Conservation (phyloP, 2,797 vertebrate species). For the Oceanodroma leucorhoa region DNA sequence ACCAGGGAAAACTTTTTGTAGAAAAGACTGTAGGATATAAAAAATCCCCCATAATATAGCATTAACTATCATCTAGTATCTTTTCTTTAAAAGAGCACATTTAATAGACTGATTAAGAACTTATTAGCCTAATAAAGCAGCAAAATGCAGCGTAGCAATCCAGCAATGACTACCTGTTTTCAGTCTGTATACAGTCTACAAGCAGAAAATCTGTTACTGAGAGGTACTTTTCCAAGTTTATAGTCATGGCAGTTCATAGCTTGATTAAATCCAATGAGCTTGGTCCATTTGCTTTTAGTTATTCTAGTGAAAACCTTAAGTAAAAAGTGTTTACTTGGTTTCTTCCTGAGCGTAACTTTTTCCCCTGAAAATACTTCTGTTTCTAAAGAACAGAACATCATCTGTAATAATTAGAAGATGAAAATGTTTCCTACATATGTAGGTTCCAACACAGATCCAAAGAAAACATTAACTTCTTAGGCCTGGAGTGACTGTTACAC, state of each 20-base stretch:
- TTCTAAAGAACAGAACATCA: conserved; percentile 34
- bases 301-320: neutral
- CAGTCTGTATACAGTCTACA: neutral
- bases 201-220: neutral
- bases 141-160: neutral
- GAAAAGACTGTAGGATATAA: neutral
- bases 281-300: neutral
- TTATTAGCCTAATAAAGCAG: neutral
- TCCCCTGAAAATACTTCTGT: neutral
- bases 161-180: neutral
- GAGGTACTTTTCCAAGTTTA: neutral
- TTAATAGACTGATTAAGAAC: neutral
- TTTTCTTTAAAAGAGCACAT: neutral
- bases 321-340: conserved; percentile 17
- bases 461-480: conserved; percentile 40
- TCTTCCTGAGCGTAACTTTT: neutral
- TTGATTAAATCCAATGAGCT: neutral
- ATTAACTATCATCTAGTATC: neutral
- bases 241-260: neutral
- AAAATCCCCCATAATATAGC: neutral
- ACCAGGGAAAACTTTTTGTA: neutral
- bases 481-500: conserved; percentile 5
- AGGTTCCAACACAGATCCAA: conserved; percentile 33
- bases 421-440: conserved; percentile 49
- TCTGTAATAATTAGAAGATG: conserved; percentile 48